Percentiles rank a stretch among this genome's conserved stretches.
These are phyloP conservation scores for Halotydeus destructor DNA, from an alignment of 1,140 invertebrate genomes.

Conservation along the genomic window DNA sequence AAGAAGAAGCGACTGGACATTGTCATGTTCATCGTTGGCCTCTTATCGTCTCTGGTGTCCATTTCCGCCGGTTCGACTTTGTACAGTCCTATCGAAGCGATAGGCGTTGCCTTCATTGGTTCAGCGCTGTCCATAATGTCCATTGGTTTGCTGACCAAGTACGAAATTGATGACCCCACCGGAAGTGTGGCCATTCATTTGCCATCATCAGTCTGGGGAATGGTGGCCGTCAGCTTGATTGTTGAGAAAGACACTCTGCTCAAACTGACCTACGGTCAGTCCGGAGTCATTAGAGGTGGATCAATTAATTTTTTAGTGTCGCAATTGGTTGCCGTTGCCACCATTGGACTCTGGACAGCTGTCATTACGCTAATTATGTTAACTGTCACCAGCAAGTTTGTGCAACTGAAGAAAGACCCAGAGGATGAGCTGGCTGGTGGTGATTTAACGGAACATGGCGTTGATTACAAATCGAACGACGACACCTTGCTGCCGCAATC, in stretches of 20 bases:
- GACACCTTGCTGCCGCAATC: not conserved
- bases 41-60: conserved; percentile 61
- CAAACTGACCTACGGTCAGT: conserved; percentile 47
- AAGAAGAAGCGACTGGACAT: conserved; percentile 6
- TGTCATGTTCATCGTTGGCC: conserved; percentile 44
- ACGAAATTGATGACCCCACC: conserved; percentile 71
- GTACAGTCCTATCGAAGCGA: conserved; percentile 59
- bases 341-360: conserved; percentile 18
- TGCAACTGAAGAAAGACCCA: conserved; percentile 58
- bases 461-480: conserved; percentile 26
- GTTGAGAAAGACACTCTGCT: conserved; percentile 60
- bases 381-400: conserved; percentile 41
- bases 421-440: conserved; percentile 66
- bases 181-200: conserved; percentile 72
- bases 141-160: conserved; percentile 46
- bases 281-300: conserved; percentile 48
- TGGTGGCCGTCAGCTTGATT: conserved; percentile 69
- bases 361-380: conserved; percentile 13
- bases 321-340: conserved; percentile 18
- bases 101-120: conserved; percentile 59
- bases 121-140: conserved; percentile 42
- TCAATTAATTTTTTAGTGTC: conserved; percentile 20
- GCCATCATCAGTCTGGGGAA: conserved; percentile 31
- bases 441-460: conserved; percentile 62
- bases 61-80: conserved; percentile 61